A percentile compares a stretch with the other conserved stretches of the same genome.
Conservation (phyloP, 2,113 vertebrate genomes). For the Asarcornis scutulata region DNA sequence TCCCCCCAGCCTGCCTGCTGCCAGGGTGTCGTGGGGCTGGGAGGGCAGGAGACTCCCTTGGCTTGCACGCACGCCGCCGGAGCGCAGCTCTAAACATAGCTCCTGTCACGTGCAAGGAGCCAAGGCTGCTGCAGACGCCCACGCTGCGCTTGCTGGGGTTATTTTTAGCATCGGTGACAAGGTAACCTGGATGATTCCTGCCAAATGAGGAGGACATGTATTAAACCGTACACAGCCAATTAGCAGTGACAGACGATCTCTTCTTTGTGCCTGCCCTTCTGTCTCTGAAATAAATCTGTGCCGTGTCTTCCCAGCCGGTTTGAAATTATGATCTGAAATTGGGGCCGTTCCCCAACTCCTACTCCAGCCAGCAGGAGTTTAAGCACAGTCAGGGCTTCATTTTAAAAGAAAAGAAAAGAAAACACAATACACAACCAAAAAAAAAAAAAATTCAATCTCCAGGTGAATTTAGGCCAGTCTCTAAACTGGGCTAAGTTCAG, state of each 20-base stretch:
- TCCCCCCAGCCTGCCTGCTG: background rate
- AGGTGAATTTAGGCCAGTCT: background rate
- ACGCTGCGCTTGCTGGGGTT: background rate
- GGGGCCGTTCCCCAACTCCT: background rate
- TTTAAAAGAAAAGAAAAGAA: too few relatives aligned
- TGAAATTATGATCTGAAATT: background rate
- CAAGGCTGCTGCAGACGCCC: background rate
- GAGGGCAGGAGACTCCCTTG: background rate
- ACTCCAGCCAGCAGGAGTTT: background rate
- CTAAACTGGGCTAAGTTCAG: background rate
- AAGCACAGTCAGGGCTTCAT: background rate
- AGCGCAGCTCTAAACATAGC: slow-evolving; percentile 20
- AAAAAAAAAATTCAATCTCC: background rate
- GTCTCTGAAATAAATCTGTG: slow-evolving; percentile 21
- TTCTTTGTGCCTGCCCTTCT: background rate
- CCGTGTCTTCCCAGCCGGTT: background rate
- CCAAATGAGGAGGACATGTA: background rate
- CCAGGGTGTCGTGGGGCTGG: background rate
- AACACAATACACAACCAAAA: background rate
- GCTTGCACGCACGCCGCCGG: background rate
- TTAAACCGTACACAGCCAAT: slow-evolving; percentile 22
- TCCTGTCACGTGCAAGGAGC: background rate
- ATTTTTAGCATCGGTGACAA: slow-evolving; percentile 56
- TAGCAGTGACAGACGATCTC: background rate
- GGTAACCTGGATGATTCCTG: slow-evolving; percentile 43